Evolutionary conservation across 2,888 invertebrate species (phyloP).

Genomic region (Rhagonycha lutea): DNA sequence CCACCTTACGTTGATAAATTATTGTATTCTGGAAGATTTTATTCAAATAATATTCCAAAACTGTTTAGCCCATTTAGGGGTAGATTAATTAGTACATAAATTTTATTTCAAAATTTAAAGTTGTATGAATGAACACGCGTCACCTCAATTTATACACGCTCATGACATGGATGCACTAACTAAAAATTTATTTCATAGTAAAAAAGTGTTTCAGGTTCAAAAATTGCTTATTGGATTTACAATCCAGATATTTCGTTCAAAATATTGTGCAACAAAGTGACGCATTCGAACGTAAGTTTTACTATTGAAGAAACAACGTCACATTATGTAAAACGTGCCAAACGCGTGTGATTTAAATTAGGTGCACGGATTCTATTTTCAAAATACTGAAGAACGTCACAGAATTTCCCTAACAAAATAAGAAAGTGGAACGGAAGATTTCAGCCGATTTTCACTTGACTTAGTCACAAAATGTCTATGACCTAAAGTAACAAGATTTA

Average conservation of each 20-base stretch:
- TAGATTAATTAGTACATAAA: background rate
- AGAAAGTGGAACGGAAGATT: background rate
- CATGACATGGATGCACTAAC: background rate
- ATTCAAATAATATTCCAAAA: background rate
- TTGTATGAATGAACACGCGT: background rate
- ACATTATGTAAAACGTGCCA: background rate
- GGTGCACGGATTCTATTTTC: background rate
- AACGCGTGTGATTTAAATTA: background rate
- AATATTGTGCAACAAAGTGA: background rate
- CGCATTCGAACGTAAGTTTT: background rate
- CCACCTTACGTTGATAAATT: too few species aligned
- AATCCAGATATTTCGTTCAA: background rate
- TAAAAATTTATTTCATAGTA: background rate
- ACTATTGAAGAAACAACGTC: background rate
- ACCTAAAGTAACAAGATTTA: background rate
- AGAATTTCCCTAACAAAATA: background rate
- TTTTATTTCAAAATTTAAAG: background rate
- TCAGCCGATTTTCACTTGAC: background rate
- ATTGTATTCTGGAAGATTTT: too few species aligned
- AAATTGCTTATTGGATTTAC: background rate
- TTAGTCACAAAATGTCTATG: background rate
- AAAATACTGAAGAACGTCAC: background rate
- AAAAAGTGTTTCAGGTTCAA: background rate
- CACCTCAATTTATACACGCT: background rate
- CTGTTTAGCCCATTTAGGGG: background rate